A percentile compares a stretch with the other conserved stretches of the same genome.
phyloP scores from a whole-genome alignment of 2,888 invertebrate species.

The Synergus itoensis region DNA sequence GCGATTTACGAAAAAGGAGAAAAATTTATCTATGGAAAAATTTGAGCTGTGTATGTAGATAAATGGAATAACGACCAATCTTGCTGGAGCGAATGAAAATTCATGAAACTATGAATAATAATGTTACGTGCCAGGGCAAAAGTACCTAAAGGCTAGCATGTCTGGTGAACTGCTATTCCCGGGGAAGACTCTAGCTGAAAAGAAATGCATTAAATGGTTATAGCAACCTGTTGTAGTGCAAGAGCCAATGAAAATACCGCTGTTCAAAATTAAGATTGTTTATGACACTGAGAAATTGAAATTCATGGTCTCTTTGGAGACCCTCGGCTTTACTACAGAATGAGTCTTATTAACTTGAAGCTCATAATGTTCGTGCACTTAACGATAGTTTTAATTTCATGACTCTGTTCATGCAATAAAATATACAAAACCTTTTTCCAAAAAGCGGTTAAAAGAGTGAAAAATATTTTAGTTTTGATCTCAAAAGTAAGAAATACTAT shows the following conservation, averaged over 20 bases:
- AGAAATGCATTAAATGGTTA: conserved; percentile 56
- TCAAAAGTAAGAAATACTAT: background rate
- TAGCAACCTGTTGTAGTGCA: conserved; percentile 48
- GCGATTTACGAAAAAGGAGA: background rate
- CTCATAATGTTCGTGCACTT: background rate
- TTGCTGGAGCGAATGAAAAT: conserved; percentile 67
- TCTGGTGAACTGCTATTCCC: conserved; percentile 1
- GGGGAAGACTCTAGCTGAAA: conserved; percentile 51
- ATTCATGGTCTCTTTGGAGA: conserved; percentile 9
- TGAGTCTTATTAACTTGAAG: background rate
- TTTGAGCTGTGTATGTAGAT: conserved; percentile 48
- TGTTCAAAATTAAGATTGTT: conserved; percentile 24
- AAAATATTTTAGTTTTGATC: background rate
- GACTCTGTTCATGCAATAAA: background rate
- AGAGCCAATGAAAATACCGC: conserved; percentile 2
- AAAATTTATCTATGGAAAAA: background rate
- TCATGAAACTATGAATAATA: conserved; percentile 75
- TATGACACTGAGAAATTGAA: conserved; percentile 19
- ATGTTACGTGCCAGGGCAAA: conserved; percentile 52
- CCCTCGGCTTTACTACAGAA: conserved; percentile 24
- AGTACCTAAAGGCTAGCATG: conserved; percentile 2
- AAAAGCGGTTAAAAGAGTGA: background rate
- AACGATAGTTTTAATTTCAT: conserved; percentile 15
- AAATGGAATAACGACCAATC: conserved; percentile 67
- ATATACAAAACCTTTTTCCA: background rate